phyloP scores from a whole-genome alignment of 2,888 invertebrate species.

The Piscicola geometra region DNA sequence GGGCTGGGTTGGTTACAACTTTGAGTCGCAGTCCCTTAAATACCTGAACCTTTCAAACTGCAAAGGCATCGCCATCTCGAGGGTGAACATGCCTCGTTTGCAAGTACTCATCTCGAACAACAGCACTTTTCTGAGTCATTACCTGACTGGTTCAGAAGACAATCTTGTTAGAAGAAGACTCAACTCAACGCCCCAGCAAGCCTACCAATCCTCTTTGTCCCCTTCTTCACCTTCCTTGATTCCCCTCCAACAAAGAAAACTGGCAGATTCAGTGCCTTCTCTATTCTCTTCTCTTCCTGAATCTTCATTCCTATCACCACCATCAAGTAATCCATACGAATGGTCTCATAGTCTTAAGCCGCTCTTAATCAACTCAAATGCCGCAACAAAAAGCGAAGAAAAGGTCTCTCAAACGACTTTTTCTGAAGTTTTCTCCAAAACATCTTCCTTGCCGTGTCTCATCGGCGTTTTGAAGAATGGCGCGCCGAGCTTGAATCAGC shows the following conservation, averaged over 20 bases:
- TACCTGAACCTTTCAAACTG: conserved; percentile 53
- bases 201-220: neutral
- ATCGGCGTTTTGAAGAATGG: conserved; percentile 20
- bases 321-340: neutral
- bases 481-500: conserved; percentile 17
- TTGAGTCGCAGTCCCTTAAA: conserved; percentile 48
- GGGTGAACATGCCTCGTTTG: conserved; percentile 48
- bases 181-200: neutral
- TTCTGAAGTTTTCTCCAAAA: neutral
- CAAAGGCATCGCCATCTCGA: conserved; percentile 50
- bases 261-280: neutral
- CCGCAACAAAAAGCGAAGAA: neutral
- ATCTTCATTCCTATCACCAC: neutral
- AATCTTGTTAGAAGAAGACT: neutral
- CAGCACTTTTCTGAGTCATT: conserved; percentile 15
- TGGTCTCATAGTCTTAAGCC: neutral
- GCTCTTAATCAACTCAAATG: neutral
- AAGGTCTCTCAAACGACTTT: too few species aligned
- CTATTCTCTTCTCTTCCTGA: neutral
- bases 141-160: neutral
- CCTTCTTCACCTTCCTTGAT: neutral
- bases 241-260: neutral
- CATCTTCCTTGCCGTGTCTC: conserved; percentile 10
- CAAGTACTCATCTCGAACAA: conserved; percentile 47
- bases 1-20: conserved; percentile 47